Evolutionary conservation across 1,140 invertebrate genomes (phyloP).

Genomic region (Bombus cullumanus): DNA sequence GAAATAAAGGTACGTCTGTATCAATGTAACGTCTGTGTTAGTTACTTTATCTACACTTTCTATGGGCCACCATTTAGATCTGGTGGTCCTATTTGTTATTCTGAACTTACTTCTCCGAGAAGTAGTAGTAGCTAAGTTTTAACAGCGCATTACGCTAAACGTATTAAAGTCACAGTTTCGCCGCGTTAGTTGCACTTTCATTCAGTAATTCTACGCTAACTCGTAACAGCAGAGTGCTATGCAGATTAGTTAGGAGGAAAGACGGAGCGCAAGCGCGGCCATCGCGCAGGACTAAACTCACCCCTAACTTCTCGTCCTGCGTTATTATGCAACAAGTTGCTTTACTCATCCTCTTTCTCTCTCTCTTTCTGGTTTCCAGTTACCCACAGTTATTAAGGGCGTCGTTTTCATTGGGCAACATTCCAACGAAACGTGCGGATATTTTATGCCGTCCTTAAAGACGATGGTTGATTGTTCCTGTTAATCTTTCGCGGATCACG

Average conservation of each 20-base stretch:
- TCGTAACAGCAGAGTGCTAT: neutral
- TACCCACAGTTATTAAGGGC: conserved; percentile 57
- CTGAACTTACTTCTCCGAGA: neutral
- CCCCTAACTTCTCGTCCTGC: conserved; percentile 56
- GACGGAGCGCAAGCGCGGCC: conserved; percentile 56
- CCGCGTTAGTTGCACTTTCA: neutral
- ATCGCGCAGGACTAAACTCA: conserved; percentile 57
- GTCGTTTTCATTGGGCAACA: conserved; percentile 50
- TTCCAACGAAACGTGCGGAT: conserved; percentile 33
- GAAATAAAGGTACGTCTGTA: too few species aligned
- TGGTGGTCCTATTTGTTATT: neutral
- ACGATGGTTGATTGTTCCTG: conserved; percentile 43
- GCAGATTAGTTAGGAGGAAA: conserved; percentile 14
- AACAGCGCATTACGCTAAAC: conserved; percentile 1
- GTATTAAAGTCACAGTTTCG: neutral
- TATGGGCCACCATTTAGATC: neutral
- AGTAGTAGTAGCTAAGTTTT: neutral
- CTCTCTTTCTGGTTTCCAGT: conserved; percentile 28
- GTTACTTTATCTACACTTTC: too few species aligned
- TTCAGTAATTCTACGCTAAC: conserved; percentile 5
- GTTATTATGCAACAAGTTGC: conserved; percentile 73
- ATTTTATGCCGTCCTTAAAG: conserved; percentile 33
- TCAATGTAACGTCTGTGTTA: too few species aligned
- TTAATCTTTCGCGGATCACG: neutral
- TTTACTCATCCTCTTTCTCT: conserved; percentile 51